Conservation (phyloP, 2,797 vertebrate species). For the Peromyscus attwateri region DNA sequence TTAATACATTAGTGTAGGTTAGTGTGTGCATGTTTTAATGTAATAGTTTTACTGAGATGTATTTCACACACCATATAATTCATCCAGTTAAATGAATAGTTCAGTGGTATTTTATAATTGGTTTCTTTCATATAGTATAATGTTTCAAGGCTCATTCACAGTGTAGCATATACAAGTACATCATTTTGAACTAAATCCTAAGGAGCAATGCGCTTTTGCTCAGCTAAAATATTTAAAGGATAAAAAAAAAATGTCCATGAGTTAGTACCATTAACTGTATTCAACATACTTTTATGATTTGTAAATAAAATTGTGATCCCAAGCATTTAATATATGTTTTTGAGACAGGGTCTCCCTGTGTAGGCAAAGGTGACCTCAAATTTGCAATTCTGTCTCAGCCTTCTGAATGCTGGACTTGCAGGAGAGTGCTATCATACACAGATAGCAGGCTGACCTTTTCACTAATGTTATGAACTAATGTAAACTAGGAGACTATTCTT, state of each 20-base stretch:
- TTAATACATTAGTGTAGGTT: neutral
- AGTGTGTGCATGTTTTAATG: neutral
- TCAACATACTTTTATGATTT: neutral
- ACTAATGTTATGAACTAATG: neutral
- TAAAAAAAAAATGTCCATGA: neutral
- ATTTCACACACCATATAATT: neutral
- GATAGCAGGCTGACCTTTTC: slow-evolving; percentile 24
- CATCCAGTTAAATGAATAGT: neutral
- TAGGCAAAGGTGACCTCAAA: neutral
- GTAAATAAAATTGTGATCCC: slow-evolving; percentile 22
- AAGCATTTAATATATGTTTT: neutral
- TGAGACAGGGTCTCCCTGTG: neutral
- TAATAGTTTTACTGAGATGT: neutral
- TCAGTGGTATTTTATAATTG: neutral
- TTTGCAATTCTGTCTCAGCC: neutral
- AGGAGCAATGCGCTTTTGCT: slow-evolving; percentile 8
- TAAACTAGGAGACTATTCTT: neutral
- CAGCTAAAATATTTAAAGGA: neutral
- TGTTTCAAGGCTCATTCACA: neutral
- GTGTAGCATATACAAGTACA: neutral
- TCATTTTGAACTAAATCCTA: neutral
- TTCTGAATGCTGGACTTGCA: neutral
- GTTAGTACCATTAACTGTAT: neutral
- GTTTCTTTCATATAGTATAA: slow-evolving; percentile 15
- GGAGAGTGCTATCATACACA: neutral